These are phyloP conservation scores for Camponotus fellah DNA, from an alignment of 2,888 invertebrate species.

Conservation along the genomic window DNA sequence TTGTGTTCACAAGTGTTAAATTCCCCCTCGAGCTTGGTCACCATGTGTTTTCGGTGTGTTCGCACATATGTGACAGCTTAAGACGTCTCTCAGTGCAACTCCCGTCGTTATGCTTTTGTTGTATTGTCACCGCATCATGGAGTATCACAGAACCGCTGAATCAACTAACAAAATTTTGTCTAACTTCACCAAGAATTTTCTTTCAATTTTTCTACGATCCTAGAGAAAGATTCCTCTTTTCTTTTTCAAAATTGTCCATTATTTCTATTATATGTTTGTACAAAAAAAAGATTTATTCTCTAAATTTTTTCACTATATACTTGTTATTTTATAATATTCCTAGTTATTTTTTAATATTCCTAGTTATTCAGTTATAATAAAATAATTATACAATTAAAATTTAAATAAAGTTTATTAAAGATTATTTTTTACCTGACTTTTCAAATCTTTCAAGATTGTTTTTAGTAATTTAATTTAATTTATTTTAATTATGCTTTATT, in stretches of 20 bases:
- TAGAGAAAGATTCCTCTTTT: not conserved
- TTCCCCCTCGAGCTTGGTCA: slow-evolving; percentile 55
- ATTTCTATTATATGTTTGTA: slow-evolving; percentile 14
- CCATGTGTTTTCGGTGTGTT: slow-evolving; percentile 59
- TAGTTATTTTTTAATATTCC: slow-evolving; percentile 4
- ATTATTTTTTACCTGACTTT: not conserved
- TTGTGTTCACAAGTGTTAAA: slow-evolving; percentile 62
- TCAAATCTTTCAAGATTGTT: not conserved
- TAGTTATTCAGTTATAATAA: not conserved
- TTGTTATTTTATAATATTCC: slow-evolving; percentile 12
- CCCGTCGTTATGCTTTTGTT: slow-evolving; percentile 62
- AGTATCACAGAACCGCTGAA: slow-evolving; percentile 47
- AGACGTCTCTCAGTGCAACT: slow-evolving; percentile 64
- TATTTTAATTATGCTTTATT: not conserved
- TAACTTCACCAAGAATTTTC: slow-evolving; percentile 56
- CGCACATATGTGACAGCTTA: slow-evolving; percentile 64
- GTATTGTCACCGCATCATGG: slow-evolving; percentile 61
- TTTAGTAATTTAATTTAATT: not conserved
- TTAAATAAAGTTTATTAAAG: not conserved
- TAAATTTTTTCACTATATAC: not conserved
- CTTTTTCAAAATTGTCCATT: slow-evolving; percentile 13
- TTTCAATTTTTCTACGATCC: not conserved
- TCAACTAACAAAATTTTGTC: slow-evolving; percentile 50
- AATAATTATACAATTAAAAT: too few relatives aligned
- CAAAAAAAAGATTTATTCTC: not conserved